Evolutionary conservation across 2,888 invertebrate genomes (phyloP), one percentile per base, ranked within the genome.

Genomic region (Eulithis testata): DNA sequence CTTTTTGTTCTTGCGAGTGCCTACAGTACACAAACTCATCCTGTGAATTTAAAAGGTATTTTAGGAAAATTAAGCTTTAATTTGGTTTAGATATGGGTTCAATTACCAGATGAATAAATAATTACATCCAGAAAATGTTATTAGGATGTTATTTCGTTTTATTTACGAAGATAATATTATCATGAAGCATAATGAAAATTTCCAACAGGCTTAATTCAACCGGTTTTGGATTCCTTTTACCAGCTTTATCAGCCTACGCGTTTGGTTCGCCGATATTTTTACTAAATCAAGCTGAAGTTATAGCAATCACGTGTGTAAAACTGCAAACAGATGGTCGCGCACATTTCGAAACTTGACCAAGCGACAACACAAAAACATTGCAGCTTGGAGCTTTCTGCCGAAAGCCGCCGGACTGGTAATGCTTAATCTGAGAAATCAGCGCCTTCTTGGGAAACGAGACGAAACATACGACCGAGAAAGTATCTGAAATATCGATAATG

Each of bases 401-500:
- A 90, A 90, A 89, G 86, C 85, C 73, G 82, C 78, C 76, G 72
- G 80, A 90, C 91, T 83, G 88, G 92, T 90, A 82, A 82, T 83
- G 83, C 79, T 86, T 84, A 87, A 89, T 83, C 82, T 85, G 89
- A 86, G 86, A 88, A 89, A 89, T 85, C 87, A 73, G 65, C 75
- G 76, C 88, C 90, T 83, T 91, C 73, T 89, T 82, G 73, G 87
- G 89, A 79, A 79, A 74, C 77, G 72, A 80, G 79, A 81, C 77
- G 76, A 82, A 80, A 81, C 72, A 73, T 69, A 76, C 72, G 70
- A 69, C 58, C 71, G 77, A 77, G 80, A 84, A 83, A 84, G 82
- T 79, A 75, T 74, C 79, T 76, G 76, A 81, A 80, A 83, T 74
- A 74, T 75, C 63, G 74, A 74, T 72, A 70, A 70, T 69, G 73